phyloP scores from a whole-genome alignment of 2,888 invertebrate species.

The Saturnia pavonia region DNA sequence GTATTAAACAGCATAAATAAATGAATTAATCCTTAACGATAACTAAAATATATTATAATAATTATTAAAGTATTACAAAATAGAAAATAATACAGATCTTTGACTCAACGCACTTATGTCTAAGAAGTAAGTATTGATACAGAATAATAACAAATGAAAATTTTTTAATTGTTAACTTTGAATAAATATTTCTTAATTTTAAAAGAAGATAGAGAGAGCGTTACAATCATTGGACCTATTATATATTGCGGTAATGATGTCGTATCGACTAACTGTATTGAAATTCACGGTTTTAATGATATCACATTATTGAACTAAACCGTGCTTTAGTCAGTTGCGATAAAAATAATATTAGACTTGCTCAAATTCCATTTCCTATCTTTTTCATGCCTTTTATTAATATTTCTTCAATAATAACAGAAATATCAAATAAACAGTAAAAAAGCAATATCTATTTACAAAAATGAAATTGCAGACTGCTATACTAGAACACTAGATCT shows the following conservation, averaged over 20 bases:
- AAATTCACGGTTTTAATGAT: background rate
- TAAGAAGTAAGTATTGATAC: slow-evolving; percentile 74
- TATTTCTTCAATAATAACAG: too few relatives aligned
- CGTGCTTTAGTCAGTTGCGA: too few relatives aligned
- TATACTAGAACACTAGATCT: background rate
- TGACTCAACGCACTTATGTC: slow-evolving; percentile 77
- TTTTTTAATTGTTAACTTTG: slow-evolving; percentile 67
- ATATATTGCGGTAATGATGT: slow-evolving; percentile 30
- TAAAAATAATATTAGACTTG: too few relatives aligned
- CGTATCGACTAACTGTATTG: slow-evolving; percentile 16
- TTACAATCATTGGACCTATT: slow-evolving; percentile 48
- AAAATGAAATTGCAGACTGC: background rate
- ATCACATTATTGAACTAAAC: background rate
- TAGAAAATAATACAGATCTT: slow-evolving; percentile 82
- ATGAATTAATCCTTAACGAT: slow-evolving; percentile 54
- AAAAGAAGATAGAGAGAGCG: slow-evolving; percentile 67
- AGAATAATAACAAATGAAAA: slow-evolving; percentile 60
- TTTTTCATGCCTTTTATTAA: too few relatives aligned
- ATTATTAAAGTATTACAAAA: slow-evolving; percentile 80
- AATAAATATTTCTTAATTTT: slow-evolving; percentile 76
- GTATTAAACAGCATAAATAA: slow-evolving; percentile 78
- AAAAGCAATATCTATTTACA: background rate
- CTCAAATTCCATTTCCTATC: too few relatives aligned
- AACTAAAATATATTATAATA: slow-evolving; percentile 56
- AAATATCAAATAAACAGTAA: background rate